A percentile compares a stretch with the other conserved stretches of the same genome.
These are phyloP conservation scores for Eptatretus atami DNA, from an alignment of 2,797 vertebrate species.

Conservation along the genomic window DNA sequence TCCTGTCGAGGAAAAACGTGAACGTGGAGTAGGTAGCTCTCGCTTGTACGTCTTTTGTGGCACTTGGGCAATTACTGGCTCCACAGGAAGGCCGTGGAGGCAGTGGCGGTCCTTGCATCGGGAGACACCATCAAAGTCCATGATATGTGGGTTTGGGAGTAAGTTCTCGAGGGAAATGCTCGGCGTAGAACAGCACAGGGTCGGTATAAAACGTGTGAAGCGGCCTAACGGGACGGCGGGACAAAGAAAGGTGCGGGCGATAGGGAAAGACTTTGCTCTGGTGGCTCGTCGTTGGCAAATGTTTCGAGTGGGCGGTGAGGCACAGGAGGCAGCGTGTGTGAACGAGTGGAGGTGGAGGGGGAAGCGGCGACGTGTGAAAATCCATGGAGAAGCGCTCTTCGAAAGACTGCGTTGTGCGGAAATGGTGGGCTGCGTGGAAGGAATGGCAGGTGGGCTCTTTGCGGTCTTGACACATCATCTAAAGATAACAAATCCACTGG, in stretches of 20 bases:
- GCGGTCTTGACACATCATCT: constrained; percentile 27
- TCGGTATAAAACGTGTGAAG: constrained; percentile 46
- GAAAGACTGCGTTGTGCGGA: constrained; percentile 28
- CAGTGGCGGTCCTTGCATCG: not conserved
- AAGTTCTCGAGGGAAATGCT: constrained; percentile 30
- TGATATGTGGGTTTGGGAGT: constrained; percentile 32
- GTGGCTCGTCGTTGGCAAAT: constrained; percentile 67
- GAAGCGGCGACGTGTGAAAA: constrained; percentile 48
- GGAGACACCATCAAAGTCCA: not conserved
- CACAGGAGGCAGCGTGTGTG: constrained; percentile 46
- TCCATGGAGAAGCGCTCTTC: constrained; percentile 23
- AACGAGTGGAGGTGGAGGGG: constrained; percentile 33
- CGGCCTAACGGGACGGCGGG: constrained; percentile 38
- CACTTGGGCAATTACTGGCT: constrained; percentile 43
- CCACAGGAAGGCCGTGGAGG: constrained; percentile 1
- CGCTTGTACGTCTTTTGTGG: constrained; percentile 97
- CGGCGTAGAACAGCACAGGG: constrained; percentile 56
- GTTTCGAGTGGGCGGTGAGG: constrained; percentile 61
- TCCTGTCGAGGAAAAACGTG: constrained; percentile 40
- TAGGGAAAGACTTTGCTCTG: constrained; percentile 49
- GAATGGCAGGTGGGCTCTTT: constrained; percentile 62
- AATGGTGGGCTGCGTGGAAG: constrained; percentile 53
- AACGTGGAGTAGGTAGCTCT: constrained; percentile 41
- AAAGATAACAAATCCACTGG: constrained; percentile 7
- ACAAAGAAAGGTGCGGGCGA: constrained; percentile 40